A percentile compares a stretch with the other conserved stretches of the same genome.
These are phyloP conservation scores for Sus cebifrons DNA, from an alignment of 2,797 vertebrate species.

Conservation along the genomic window DNA sequence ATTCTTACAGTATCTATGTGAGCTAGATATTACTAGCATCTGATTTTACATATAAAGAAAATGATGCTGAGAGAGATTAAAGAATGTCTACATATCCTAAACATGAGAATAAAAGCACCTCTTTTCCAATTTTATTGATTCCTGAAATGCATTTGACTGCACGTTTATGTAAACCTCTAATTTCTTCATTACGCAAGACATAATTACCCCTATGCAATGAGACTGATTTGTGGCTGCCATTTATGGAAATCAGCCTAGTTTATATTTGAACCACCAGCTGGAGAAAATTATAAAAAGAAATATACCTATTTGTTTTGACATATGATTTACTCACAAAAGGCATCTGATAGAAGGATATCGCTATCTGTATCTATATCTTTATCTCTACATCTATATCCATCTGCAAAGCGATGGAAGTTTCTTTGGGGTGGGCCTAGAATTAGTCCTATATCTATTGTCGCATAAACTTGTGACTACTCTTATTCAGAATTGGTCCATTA, in stretches of 20 bases:
- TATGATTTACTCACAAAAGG: neutral
- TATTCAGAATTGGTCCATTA: neutral
- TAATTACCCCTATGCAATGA: neutral
- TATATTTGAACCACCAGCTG: slow-evolving; percentile 43
- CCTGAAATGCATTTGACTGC: neutral
- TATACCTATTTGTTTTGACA: neutral
- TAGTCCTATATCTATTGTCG: neutral
- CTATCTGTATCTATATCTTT: neutral
- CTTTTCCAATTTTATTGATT: neutral
- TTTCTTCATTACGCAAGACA: neutral
- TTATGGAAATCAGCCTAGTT: neutral
- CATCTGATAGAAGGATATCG: neutral
- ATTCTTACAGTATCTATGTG: neutral
- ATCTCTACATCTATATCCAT: neutral
- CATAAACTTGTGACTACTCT: neutral
- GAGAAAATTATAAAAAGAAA: neutral
- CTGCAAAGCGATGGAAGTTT: neutral
- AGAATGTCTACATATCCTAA: neutral
- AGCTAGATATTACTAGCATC: neutral
- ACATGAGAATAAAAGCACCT: neutral
- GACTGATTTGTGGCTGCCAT: neutral
- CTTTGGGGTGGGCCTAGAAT: neutral
- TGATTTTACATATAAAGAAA: neutral
- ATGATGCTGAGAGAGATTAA: neutral
- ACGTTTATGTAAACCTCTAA: neutral